A percentile compares a stretch with the other conserved stretches of the same genome.
phyloP scores from a whole-genome alignment of 1,140 invertebrate species.

The Drosophila busckii region DNA sequence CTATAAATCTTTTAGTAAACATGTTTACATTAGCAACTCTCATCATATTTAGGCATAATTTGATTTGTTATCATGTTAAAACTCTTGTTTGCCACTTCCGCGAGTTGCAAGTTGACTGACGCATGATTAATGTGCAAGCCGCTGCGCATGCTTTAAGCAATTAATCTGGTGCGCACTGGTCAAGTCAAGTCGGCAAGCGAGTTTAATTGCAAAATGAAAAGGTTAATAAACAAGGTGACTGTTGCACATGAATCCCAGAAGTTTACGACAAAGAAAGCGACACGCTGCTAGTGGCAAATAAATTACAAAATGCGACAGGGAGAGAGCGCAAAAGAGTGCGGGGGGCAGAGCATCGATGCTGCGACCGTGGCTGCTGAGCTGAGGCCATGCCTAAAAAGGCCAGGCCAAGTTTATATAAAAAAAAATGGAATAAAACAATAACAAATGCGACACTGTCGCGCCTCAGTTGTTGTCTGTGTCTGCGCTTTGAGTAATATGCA shows the following conservation, averaged over 20 bases:
- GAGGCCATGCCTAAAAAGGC: slow-evolving; percentile 60
- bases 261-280: slow-evolving; percentile 73
- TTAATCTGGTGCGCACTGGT: slow-evolving; percentile 50
- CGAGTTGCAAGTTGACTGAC: slow-evolving; percentile 43
- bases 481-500: slow-evolving; percentile 70
- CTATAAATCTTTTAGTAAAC: no score
- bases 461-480: slow-evolving; percentile 35
- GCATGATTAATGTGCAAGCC: slow-evolving; percentile 52
- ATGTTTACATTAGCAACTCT: slow-evolving; percentile 18
- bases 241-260: slow-evolving; percentile 57
- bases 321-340: slow-evolving; percentile 44
- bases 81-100: slow-evolving; percentile 50
- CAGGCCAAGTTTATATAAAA: slow-evolving; percentile 57
- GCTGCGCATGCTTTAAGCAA: slow-evolving; percentile 44
- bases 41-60: slow-evolving; percentile 7
- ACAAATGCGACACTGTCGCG: slow-evolving; percentile 65
- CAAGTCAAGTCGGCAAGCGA: slow-evolving; percentile 53
- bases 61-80: slow-evolving; percentile 32
- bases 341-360: slow-evolving; percentile 18
- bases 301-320: slow-evolving; percentile 56
- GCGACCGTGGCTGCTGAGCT: slow-evolving; percentile 27
- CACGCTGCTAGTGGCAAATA: slow-evolving; percentile 53
- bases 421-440: slow-evolving; percentile 61
- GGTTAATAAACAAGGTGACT: slow-evolving; percentile 69
- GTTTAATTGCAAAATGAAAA: slow-evolving; percentile 67